Percentiles rank a stretch among this genome's conserved stretches.
phyloP scores from a whole-genome alignment of 2,888 invertebrate genomes.

The Stenotaenia linearis region DNA sequence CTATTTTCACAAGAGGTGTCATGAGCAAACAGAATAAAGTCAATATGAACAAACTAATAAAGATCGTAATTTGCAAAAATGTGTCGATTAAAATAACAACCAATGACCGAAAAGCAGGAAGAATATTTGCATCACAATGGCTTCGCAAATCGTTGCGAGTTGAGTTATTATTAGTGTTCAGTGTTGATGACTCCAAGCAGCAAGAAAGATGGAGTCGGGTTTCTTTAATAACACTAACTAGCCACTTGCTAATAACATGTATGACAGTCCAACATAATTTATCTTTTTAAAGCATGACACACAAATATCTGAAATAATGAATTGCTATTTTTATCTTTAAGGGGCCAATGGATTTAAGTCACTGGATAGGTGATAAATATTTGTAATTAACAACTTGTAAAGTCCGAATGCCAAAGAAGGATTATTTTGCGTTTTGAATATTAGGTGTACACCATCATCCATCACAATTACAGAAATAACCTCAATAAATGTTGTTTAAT shows the following conservation, averaged over 20 bases:
- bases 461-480: background rate
- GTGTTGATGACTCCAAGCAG: background rate
- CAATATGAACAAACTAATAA: background rate
- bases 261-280: background rate
- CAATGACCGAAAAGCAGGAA: background rate
- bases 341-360: background rate
- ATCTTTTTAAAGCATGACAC: background rate
- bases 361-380: background rate
- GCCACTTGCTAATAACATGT: background rate
- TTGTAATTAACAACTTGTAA: background rate
- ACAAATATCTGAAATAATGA: background rate
- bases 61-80: background rate
- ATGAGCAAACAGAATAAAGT: background rate
- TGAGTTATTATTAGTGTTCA: background rate
- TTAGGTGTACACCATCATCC: background rate
- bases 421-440: background rate
- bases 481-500: constrained; percentile 13
- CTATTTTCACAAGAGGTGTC: constrained; percentile 7
- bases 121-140: background rate
- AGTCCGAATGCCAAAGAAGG: background rate
- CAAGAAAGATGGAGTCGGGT: background rate
- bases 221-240: background rate
- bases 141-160: background rate
- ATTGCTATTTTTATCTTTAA: constrained; percentile 9
- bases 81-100: background rate